Evolutionary conservation across 2,888 invertebrate species (phyloP).

Genomic region (Limnephilus lunatus): DNA sequence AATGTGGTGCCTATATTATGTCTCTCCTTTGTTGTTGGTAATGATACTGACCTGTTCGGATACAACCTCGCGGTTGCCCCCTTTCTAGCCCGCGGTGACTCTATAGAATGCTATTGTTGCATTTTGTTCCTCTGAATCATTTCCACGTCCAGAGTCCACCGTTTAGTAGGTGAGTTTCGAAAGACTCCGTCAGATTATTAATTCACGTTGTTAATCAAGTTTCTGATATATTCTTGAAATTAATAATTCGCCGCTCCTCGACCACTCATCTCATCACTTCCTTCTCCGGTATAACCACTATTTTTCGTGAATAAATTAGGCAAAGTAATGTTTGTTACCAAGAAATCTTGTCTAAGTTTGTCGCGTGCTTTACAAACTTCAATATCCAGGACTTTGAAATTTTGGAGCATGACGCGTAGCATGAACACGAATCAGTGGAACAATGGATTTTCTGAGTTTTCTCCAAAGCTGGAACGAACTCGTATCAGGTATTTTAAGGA

Average conservation of each 20-base stretch:
- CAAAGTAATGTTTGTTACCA: background rate
- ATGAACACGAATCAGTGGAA: background rate
- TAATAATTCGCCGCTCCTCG: background rate
- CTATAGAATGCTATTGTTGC: slow-evolving; percentile 23
- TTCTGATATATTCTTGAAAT: background rate
- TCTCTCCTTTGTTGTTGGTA: background rate
- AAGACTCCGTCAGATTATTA: background rate
- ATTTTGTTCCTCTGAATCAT: slow-evolving; percentile 51
- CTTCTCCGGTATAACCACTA: background rate
- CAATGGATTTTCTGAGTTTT: background rate
- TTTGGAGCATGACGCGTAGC: background rate
- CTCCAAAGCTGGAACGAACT: background rate
- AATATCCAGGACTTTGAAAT: background rate
- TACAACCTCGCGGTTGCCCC: slow-evolving; percentile 34
- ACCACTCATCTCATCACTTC: background rate
- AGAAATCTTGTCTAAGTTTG: background rate
- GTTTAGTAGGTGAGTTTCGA: background rate
- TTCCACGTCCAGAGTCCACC: background rate
- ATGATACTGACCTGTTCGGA: slow-evolving; percentile 19
- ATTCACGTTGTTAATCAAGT: background rate
- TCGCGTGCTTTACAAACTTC: background rate
- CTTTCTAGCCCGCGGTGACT: slow-evolving; percentile 37
- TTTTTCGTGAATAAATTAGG: background rate
- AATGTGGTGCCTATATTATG: slow-evolving; percentile 14
- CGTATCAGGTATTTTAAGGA: background rate